Percentiles rank a stretch among this genome's conserved stretches.
Conservation (phyloP, 2,888 invertebrate genomes). For the Polyommatus iphigenia region DNA sequence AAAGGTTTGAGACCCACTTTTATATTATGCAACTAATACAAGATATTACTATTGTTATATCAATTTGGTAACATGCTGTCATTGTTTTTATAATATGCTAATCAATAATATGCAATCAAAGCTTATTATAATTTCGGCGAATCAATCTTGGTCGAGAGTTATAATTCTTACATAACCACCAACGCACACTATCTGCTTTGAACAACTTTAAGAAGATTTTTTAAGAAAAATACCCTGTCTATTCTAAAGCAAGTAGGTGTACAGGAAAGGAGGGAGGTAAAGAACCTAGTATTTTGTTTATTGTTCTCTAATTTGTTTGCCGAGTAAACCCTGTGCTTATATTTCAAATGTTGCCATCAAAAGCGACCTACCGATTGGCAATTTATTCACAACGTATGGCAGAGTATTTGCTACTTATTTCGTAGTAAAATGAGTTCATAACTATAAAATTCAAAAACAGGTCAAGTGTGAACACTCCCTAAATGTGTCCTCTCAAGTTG, state of each 20-base stretch:
- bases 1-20: background rate
- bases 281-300: too few species aligned
- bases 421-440: background rate
- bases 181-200: background rate
- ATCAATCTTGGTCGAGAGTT: background rate
- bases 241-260: too few species aligned
- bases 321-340: too few species aligned
- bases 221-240: too few species aligned
- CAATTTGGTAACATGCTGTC: background rate
- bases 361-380: too few species aligned
- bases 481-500: conserved; percentile 1
- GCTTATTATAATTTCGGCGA: background rate
- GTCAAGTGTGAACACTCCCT: background rate
- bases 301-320: too few species aligned
- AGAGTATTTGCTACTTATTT: too few species aligned
- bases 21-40: background rate
- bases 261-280: too few species aligned
- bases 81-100: conserved; percentile 8
- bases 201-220: background rate
- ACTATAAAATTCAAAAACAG: background rate
- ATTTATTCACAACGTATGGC: background rate
- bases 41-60: background rate
- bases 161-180: background rate
- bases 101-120: background rate
- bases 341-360: too few species aligned